Evolutionary conservation across 2,797 vertebrate species (phyloP), one percentile per base, ranked within the genome.

Genomic region (Triplophysa yarkandensis): DNA sequence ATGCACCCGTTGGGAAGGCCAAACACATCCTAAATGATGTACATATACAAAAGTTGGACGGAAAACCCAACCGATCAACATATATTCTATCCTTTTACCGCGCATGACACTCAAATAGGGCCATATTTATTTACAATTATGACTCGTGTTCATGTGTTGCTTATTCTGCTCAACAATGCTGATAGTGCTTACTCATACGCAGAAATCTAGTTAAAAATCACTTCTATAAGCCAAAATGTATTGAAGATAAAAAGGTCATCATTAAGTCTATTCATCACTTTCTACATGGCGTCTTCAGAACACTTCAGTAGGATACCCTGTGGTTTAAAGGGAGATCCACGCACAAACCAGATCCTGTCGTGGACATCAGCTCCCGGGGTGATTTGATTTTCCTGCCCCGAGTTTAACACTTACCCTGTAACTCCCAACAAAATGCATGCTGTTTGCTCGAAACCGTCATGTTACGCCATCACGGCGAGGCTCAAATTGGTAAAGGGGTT

Each of bases 401-500:
- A 28, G 46, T 62, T 61, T 34, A 71, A 54, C 60, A 54, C 44
- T 30, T 39, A 41, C 32, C 44, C 69, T 50, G 69, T 71, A 19
- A 71, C 46, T 28, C 44, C 52, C 23, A 64, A 74, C 68, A 78
- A 68, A 43, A 34, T 63, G 19, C 52, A 50, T 43, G 60, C 64
- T 74, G 61, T 65, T 74, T 62, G 64, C 54, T 39, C 32, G 25
- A 62, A 58, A 61, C 64, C 62, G 54, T 68, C 57, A 74, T 36
- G 73, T 67, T 68, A 77, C 58, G 68, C 70, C 78, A 52, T 62
- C 50, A 41, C 44, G 34, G 58, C 7, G 36, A 68, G 50, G 16
- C 73, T 77, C 70, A 62, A 64, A 69, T 70, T 72, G 60, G 67
- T 44, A 73, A 71, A 66, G 60, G 25, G 50, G 62, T 48, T 44